phyloP scores from a whole-genome alignment of 2,113 vertebrate species.

The Donacobius atricapilla region DNA sequence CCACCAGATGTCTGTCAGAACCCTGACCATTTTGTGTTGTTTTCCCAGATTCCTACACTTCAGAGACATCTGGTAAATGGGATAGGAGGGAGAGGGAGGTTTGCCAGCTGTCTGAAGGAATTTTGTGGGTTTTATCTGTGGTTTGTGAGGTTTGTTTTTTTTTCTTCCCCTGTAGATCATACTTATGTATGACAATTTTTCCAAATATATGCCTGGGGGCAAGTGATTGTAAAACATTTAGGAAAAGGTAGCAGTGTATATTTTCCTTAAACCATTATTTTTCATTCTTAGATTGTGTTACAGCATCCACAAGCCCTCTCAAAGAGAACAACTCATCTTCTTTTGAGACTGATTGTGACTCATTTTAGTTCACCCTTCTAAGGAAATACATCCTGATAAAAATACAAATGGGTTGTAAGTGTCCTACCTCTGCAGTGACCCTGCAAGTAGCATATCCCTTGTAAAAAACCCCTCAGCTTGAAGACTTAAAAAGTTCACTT shows the following conservation, averaged over 20 bases:
- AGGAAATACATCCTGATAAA: background rate
- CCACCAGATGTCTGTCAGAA: background rate
- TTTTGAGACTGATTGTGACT: background rate
- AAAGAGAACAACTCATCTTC: background rate
- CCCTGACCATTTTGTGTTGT: background rate
- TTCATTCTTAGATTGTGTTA: background rate
- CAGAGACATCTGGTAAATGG: background rate
- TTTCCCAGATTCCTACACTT: background rate
- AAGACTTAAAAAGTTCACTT: background rate
- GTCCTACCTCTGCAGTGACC: background rate
- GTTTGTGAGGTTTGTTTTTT: background rate
- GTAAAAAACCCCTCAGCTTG: background rate
- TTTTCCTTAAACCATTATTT: background rate
- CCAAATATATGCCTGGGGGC: background rate
- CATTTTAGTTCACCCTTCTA: background rate
- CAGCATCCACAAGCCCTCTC: background rate
- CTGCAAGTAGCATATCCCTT: background rate
- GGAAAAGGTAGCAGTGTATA: background rate
- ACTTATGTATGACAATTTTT: background rate
- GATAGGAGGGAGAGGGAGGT: background rate
- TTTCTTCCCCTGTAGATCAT: background rate
- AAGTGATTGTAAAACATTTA: background rate
- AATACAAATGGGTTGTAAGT: background rate
- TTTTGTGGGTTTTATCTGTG: background rate
- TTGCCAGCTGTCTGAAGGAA: background rate